These are phyloP conservation scores for Spea hammondii DNA, from an alignment of 2,797 vertebrate genomes.

Conservation along the genomic window DNA sequence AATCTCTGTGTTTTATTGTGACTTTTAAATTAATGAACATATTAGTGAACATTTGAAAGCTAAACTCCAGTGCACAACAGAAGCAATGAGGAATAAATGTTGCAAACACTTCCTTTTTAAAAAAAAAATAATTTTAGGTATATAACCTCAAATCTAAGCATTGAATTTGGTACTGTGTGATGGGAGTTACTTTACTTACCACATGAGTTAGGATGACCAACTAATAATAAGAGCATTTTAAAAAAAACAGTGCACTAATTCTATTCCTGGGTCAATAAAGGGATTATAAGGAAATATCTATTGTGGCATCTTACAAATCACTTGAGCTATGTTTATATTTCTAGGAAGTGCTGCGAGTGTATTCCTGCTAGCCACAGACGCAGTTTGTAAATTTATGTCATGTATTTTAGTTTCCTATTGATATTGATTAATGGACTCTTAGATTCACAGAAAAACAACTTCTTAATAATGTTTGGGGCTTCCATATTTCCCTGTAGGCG, in stretches of 20 bases:
- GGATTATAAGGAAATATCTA: slow-evolving; percentile 53
- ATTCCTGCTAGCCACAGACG: not conserved
- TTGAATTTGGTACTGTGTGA: too few relatives aligned
- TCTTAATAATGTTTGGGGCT: not conserved
- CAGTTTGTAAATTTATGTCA: not conserved
- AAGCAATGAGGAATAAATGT: too few relatives aligned
- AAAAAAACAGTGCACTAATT: slow-evolving; percentile 21
- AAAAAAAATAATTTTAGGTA: too few relatives aligned
- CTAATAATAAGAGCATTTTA: too few relatives aligned
- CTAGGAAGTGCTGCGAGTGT: slow-evolving; percentile 3
- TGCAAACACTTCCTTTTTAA: too few relatives aligned
- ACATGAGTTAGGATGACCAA: too few relatives aligned
- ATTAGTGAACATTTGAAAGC: too few relatives aligned
- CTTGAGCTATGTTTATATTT: slow-evolving; percentile 48
- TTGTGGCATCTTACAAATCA: slow-evolving; percentile 57
- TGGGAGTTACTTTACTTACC: too few relatives aligned
- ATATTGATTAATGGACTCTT: slow-evolving; percentile 38
- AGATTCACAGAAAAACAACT: slow-evolving; percentile 5
- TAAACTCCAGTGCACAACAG: too few relatives aligned
- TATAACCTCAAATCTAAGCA: too few relatives aligned
- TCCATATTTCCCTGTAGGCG: slow-evolving; percentile 1
- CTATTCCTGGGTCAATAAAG: slow-evolving; percentile 40
- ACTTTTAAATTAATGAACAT: too few relatives aligned
- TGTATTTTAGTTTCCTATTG: slow-evolving; percentile 48
- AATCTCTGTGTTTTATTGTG: too few relatives aligned